Evolutionary conservation across 2,797 vertebrate genomes (phyloP).

Genomic region (Erithacus rubecula): DNA sequence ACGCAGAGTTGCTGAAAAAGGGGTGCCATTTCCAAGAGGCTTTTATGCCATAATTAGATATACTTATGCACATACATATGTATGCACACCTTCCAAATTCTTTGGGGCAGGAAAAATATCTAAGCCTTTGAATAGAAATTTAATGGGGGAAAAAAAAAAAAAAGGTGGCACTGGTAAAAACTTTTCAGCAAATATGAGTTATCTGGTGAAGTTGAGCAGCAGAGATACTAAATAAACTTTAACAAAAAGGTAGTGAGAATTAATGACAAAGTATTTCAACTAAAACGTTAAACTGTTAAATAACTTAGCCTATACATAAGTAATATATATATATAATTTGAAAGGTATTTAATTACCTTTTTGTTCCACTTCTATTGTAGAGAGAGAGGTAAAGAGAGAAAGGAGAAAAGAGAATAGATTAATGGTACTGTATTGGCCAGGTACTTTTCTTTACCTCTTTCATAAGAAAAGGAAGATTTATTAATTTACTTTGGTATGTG

Average conservation of each 20-base stretch:
- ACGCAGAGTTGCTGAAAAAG: background rate
- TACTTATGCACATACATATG: background rate
- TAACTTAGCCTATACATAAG: constrained; percentile 79
- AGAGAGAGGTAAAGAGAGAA: constrained; percentile 84
- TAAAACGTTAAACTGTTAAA: constrained; percentile 82
- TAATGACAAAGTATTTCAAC: constrained; percentile 78
- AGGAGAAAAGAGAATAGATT: constrained; percentile 85
- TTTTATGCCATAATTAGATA: background rate
- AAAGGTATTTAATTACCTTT: constrained; percentile 99
- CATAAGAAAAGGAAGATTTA: constrained; percentile 73
- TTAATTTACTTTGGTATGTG: constrained; percentile 68
- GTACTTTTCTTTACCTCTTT: constrained; percentile 78
- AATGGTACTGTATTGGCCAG: constrained; percentile 80
- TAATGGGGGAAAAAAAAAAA: constrained; percentile 17
- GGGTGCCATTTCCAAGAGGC: background rate
- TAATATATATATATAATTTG: constrained; percentile 74
- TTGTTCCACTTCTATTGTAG: constrained; percentile 99
- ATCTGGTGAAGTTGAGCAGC: constrained; percentile 76
- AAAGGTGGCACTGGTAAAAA: constrained; percentile 32
- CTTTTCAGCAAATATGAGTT: constrained; percentile 44
- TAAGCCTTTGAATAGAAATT: constrained; percentile 30
- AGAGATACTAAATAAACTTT: constrained; percentile 77
- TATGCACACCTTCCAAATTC: background rate
- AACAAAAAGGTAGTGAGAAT: constrained; percentile 77
- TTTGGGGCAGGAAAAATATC: background rate